Evolutionary conservation across 1,140 invertebrate genomes (phyloP), one percentile per base, ranked within the genome.

Genomic region (Belonocnema kinseyi): DNA sequence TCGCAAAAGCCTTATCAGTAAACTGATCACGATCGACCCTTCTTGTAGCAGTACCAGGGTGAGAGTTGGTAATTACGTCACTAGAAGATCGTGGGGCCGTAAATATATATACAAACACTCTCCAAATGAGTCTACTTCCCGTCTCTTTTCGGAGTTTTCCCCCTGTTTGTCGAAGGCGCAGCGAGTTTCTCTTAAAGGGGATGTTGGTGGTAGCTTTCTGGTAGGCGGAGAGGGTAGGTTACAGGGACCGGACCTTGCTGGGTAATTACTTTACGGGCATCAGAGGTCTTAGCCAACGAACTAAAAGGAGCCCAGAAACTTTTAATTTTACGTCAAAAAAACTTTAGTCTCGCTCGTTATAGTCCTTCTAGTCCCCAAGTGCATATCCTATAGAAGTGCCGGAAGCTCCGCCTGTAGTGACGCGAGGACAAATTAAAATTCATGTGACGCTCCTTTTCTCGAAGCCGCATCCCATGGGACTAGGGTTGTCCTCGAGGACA

Each of bases 291-390:
- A 53, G 75, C 40, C 75, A 71, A 72, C 58, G 61, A 77, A 76
- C 75, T 79, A 74, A 78, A 73, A 70, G 71, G 80, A 53, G 50
- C 66, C 71, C 16, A 76, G 82, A 85, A 89, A 89, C 83, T 90
- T 90, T 90, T 90, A 89, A 90, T 90, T 90, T 90, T 89, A 88
- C 85, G 85, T 89, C 83, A 85, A 88, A 90, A 46, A 88, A 90
- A 90, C 86, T 90, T 89, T 87, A 87, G 85, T 83, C 82, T 83
- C 82, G 82, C 87, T 90, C 85, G 86, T 90, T 90, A 90, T 85
- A n/a, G 79, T 79, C 83, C 83, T 86, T 78, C 54, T 11, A 19
- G 75, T 21, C 61, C 76, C 86, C 81, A 78, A 85, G 84, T 81
- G 80, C 78, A 85, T 10, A 46, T 8, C 1, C 40, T 85, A 77